Base-by-base conservation (phyloP, 1,140 invertebrate species). In the Pseudomyrmex flavicornis region DNA sequence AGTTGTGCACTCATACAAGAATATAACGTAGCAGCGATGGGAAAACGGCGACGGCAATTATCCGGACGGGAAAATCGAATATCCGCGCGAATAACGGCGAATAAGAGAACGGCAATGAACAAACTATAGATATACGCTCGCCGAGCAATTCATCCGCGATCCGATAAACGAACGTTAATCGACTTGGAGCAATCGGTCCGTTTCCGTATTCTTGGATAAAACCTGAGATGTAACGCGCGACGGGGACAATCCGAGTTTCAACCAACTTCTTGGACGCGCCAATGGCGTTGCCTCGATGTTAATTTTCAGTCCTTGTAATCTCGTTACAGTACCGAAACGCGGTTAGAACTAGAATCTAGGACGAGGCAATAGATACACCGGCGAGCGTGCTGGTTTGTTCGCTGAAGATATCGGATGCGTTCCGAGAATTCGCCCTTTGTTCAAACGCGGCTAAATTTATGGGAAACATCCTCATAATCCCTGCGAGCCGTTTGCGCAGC, bases 101-200 rank as follows among this genome's bases (percentile, higher is more conserved):
- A 86, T 80, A 72, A 58, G 8, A 22, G 58, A 74, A 13, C 66
- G 59, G 65, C 62, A 76, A 65, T 22, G 46, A 69, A 9, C 58
- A 46, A 69, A 56, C 46, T 63, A 65, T 20, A 15, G 5, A 0
- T 9, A 26, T 44, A n/a, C 48, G 15, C 10, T 9, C 12, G 8
- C 50, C 83, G 15, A 63, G 68, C 59, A 83, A 85, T 88, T 35
- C 62, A 61, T 26, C 61, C 5, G 12, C 58, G 50, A 12, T 61
- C 35, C 52, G 17, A 13, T 86, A 85, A 87, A 87, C 79, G 59
- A 84, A 10, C 44, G 61, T 59, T 87, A 86, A 90, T 90, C 85
- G 85, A 87, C 62, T 80, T 52, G 79, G n/a, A 62, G 66, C 58
- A 83, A 85, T 88, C 66, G 63, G 44, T 66, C 2, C n/a, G 44